These are phyloP conservation scores for Megaceryle alcyon DNA, from an alignment of 2,797 vertebrate species.

Conservation along the genomic window DNA sequence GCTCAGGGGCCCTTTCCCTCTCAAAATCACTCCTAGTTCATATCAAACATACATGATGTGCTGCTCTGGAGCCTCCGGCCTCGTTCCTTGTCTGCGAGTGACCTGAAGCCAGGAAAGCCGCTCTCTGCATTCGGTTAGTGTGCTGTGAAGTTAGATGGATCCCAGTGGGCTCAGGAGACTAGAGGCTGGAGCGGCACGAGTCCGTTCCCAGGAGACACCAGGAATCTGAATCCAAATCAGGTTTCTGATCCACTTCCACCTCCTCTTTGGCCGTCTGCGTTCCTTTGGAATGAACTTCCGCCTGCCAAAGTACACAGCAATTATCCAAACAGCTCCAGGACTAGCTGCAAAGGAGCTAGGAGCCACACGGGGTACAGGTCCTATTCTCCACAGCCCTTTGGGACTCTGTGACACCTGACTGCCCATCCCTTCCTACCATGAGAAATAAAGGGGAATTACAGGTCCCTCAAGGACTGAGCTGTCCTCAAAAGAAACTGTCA, in stretches of 20 bases:
- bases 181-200: slow-evolving; percentile 82
- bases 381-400: neutral
- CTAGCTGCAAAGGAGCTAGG: neutral
- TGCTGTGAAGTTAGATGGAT: slow-evolving; percentile 80
- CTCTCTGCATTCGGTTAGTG: slow-evolving; percentile 79
- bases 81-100: slow-evolving; percentile 76
- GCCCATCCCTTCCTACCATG: neutral
- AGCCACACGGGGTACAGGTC: neutral
- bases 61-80: slow-evolving; percentile 72
- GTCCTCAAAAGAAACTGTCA: neutral
- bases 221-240: slow-evolving; percentile 83
- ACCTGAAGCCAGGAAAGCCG: slow-evolving; percentile 80
- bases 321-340: neutral
- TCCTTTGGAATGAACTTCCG: slow-evolving; percentile 78
- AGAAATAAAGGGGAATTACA: neutral
- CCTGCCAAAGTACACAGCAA: slow-evolving; percentile 69
- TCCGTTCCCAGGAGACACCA: slow-evolving; percentile 86
- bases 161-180: slow-evolving; percentile 78
- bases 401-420: neutral
- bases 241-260: slow-evolving; percentile 79
- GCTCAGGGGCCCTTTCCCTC: slow-evolving; percentile 60
- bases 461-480: neutral
- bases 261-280: slow-evolving; percentile 82
- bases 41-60: slow-evolving; percentile 74
- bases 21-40: slow-evolving; percentile 75